phyloP scores from a whole-genome alignment of 2,797 vertebrate genomes.

The Ciconia nigra region DNA sequence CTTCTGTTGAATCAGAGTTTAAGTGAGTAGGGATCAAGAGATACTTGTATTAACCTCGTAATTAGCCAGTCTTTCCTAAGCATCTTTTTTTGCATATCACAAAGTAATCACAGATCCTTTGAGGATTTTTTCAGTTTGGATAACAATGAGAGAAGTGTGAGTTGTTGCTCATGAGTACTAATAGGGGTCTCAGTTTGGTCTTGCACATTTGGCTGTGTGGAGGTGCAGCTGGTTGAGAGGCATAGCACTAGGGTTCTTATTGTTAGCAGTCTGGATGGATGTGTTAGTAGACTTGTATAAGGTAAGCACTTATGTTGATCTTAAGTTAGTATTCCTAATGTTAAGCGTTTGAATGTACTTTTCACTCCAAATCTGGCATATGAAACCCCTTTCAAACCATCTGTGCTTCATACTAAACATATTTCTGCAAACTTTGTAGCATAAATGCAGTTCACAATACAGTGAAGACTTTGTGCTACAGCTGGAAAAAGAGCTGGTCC shows the following conservation, averaged over 20 bases:
- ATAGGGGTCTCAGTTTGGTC: not conserved
- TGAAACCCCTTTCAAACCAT: not conserved
- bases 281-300: not conserved
- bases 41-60: not conserved
- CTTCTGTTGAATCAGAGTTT: not conserved
- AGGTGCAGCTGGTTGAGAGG: not conserved
- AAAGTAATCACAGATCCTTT: not conserved
- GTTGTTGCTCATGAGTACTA: not conserved
- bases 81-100: not conserved
- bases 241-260: not conserved
- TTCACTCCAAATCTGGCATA: not conserved
- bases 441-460: constrained; percentile 88
- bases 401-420: constrained; percentile 40
- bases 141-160: not conserved
- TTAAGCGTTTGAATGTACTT: not conserved
- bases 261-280: not conserved
- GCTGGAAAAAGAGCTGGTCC: constrained; percentile 93
- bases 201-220: not conserved
- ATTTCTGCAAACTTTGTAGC: constrained; percentile 73
- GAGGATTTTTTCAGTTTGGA: not conserved
- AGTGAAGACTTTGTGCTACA: constrained; percentile 94
- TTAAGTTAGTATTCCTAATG: not conserved
- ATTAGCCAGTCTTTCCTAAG: not conserved
- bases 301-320: not conserved
- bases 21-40: not conserved